Conservation (phyloP, 2,888 invertebrate genomes). For the Dasysyrphus albostriatus region DNA sequence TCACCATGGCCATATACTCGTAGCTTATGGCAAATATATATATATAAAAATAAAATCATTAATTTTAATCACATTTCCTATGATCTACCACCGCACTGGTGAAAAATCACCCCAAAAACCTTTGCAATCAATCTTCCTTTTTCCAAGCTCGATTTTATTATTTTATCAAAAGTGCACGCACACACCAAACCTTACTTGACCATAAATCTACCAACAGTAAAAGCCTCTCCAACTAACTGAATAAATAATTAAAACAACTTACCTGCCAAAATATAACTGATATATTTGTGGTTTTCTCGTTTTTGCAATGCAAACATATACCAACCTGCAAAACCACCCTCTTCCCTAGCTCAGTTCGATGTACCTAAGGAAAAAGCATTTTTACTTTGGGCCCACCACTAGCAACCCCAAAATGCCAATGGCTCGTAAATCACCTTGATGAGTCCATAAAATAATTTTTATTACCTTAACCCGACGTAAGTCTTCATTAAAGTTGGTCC, state of each 20-base stretch:
- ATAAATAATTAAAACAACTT: conserved; percentile 75
- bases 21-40: not conserved
- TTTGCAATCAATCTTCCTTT: conserved; percentile 63
- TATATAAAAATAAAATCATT: conserved; percentile 18
- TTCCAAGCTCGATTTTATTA: conserved; percentile 53
- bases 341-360: too few relatives aligned
- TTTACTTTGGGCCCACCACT: not conserved
- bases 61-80: conserved; percentile 70
- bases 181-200: conserved; percentile 22
- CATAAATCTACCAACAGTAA: conserved; percentile 65
- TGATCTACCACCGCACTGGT: conserved; percentile 48
- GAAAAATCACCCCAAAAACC: conserved; percentile 54
- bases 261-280: conserved; percentile 70
- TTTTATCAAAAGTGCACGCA: conserved; percentile 68
- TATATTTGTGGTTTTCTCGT: conserved; percentile 44
- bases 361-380: not conserved
- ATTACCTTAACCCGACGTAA: conserved; percentile 74
- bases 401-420: conserved; percentile 43
- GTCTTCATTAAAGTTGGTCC: conserved; percentile 74
- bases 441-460: conserved; percentile 75
- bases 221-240: conserved; percentile 66
- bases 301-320: conserved; percentile 30
- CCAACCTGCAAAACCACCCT: conserved; percentile 28
- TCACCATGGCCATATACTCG: not conserved
- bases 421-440: conserved; percentile 71